A percentile compares a stretch with the other conserved stretches of the same genome.
Conservation (phyloP, 1,140 invertebrate genomes). For the Microplitis mediator region DNA sequence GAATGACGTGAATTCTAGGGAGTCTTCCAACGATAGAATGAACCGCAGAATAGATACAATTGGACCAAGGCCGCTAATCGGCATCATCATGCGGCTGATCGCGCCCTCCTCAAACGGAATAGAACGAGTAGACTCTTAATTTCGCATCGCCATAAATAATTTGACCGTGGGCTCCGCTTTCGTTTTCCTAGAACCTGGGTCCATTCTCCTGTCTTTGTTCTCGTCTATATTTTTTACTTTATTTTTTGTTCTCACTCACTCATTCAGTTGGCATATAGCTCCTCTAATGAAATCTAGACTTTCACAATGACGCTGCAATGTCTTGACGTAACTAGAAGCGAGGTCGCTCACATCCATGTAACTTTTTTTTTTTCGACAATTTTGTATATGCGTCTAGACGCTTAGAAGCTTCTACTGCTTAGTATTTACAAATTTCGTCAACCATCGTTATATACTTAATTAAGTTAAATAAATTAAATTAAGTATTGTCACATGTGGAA, state of each 20-base stretch:
- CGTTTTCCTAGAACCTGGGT: slow-evolving; percentile 22
- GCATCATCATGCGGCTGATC: slow-evolving; percentile 33
- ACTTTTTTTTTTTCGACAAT: not conserved
- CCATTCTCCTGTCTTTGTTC: slow-evolving; percentile 12
- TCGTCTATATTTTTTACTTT: not conserved
- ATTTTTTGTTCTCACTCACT: not conserved
- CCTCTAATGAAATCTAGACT: not conserved
- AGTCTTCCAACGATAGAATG: not conserved
- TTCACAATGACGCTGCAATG: slow-evolving; percentile 7
- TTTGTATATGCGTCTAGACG: not conserved
- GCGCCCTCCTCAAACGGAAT: slow-evolving; percentile 47
- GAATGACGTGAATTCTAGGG: too few species aligned
- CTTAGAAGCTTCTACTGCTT: too few species aligned
- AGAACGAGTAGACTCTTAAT: slow-evolving; percentile 56
- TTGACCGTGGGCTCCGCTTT: slow-evolving; percentile 52
- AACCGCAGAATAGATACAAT: too few species aligned
- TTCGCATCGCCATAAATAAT: slow-evolving; percentile 62
- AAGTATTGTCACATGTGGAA: too few species aligned
- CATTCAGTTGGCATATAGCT: not conserved
- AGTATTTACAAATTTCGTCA: too few species aligned
- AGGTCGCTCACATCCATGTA: slow-evolving; percentile 1
- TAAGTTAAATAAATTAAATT: too few species aligned
- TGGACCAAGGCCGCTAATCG: slow-evolving; percentile 43
- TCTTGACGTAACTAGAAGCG: slow-evolving; percentile 11
- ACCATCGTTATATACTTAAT: too few species aligned